Percentiles rank a stretch among this genome's conserved stretches.
Conservation (phyloP, 2,113 vertebrate genomes). For the Onychorhynchus coronatus region DNA sequence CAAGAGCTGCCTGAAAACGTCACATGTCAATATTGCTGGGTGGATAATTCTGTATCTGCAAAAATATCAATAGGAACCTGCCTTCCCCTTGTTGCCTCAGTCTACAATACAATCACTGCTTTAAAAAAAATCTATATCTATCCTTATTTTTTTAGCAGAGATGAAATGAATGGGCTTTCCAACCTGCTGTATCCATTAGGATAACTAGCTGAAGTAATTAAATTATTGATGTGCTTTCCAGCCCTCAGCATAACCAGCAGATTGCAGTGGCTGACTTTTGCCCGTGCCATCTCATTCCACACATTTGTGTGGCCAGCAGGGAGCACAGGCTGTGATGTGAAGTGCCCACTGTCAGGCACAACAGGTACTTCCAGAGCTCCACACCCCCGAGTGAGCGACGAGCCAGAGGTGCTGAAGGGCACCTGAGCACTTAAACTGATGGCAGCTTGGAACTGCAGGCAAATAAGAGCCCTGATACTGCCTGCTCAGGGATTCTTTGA, state of each 20-base stretch:
- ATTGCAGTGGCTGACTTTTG: neutral
- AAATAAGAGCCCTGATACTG: neutral
- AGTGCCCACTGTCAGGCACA: neutral
- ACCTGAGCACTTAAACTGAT: rapidly evolving
- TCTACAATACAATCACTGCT: neutral
- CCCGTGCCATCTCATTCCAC: neutral
- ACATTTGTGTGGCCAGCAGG: neutral
- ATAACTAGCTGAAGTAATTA: neutral
- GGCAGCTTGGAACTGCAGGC: neutral
- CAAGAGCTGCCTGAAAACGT: neutral
- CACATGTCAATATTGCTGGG: neutral
- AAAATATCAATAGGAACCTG: neutral
- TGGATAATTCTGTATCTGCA: neutral
- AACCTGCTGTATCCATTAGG: neutral
- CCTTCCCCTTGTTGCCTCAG: neutral
- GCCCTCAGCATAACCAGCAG: neutral
- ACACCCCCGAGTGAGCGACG: rapidly evolving
- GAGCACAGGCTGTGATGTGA: neutral
- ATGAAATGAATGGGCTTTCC: neutral
- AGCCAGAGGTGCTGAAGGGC: neutral
- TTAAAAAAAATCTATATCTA: neutral
- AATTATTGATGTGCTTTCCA: neutral
- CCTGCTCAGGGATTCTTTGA: neutral
- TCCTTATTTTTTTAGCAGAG: neutral
- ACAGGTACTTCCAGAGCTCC: neutral